Evolutionary conservation across 2,797 vertebrate genomes (phyloP).

Genomic region (Arnoldichthys spilopterus): DNA sequence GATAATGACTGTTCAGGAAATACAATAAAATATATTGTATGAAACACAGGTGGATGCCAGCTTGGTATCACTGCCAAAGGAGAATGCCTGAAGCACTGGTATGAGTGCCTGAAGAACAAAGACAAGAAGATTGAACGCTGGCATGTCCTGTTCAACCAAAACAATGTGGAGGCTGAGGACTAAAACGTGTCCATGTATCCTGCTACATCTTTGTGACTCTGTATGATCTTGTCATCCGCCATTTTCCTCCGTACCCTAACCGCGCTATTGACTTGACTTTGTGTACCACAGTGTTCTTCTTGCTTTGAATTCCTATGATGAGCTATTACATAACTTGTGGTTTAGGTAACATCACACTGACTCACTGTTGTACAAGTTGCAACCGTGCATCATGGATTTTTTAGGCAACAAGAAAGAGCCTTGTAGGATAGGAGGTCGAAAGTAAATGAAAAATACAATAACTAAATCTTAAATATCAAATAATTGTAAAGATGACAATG

Average conservation of each 20-base stretch:
- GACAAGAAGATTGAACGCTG: slow-evolving; percentile 97
- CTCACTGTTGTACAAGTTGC: slow-evolving; percentile 2
- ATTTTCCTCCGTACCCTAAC: background rate
- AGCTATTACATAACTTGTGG: slow-evolving; percentile 37
- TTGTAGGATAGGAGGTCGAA: slow-evolving; percentile 27
- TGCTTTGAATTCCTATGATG: slow-evolving; percentile 41
- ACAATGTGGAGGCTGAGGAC: slow-evolving; percentile 86
- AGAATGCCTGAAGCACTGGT: slow-evolving; percentile 96
- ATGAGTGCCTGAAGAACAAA: slow-evolving; percentile 97
- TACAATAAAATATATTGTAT: background rate
- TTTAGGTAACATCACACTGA: slow-evolving; percentile 20
- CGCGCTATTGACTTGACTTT: slow-evolving; percentile 6
- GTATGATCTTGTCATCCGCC: slow-evolving; percentile 6
- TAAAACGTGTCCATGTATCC: slow-evolving; percentile 43
- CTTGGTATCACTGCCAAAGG: slow-evolving; percentile 94
- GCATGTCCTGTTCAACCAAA: slow-evolving; percentile 92
- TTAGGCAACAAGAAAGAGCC: slow-evolving; percentile 23
- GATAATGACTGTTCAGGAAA: background rate
- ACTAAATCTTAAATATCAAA: slow-evolving; percentile 27
- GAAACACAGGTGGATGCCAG: slow-evolving; percentile 87
- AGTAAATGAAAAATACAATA: slow-evolving; percentile 25
- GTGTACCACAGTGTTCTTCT: slow-evolving; percentile 12
- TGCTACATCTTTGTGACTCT: slow-evolving; percentile 18
- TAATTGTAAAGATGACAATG: slow-evolving; percentile 10
- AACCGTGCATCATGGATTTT: slow-evolving; percentile 3